These are phyloP conservation scores for Macrophya alboannulata DNA, from an alignment of 2,888 invertebrate species.

Conservation along the genomic window DNA sequence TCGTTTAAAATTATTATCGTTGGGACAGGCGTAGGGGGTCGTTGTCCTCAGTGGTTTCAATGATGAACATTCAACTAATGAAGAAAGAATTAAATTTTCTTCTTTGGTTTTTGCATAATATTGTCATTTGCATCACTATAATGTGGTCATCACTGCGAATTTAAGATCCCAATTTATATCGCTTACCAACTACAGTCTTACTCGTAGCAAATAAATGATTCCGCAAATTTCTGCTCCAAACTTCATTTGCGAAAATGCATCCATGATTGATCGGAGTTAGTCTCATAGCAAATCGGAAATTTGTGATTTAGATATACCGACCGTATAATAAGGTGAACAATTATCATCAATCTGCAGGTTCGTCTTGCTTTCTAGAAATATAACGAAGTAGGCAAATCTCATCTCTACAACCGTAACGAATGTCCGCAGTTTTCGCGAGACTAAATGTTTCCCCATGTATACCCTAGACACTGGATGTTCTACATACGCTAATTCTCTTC, in stretches of 20 bases:
- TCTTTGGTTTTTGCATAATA: background rate
- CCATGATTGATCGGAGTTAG: background rate
- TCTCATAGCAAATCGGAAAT: background rate
- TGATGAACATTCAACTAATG: background rate
- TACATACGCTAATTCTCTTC: background rate
- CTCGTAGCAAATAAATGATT: too few species aligned
- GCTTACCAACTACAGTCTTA: too few species aligned
- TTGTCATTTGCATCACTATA: background rate
- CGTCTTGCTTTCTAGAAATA: conserved; percentile 75
- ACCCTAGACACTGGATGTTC: background rate
- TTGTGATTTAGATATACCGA: background rate
- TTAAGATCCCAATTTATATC: background rate
- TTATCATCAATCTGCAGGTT: conserved; percentile 67
- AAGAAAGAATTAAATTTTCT: background rate
- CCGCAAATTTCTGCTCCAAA: background rate
- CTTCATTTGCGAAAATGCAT: background rate
- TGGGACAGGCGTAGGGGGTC: background rate
- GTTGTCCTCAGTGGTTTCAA: background rate
- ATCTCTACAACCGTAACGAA: conserved; percentile 61
- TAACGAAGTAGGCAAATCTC: conserved; percentile 70
- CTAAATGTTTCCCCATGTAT: background rate
- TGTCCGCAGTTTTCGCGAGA: background rate
- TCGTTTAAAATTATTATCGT: conserved; percentile 2
- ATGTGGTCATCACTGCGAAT: too few species aligned
- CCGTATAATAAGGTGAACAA: conserved; percentile 17